Percentiles rank a stretch among this genome's conserved stretches.
Evolutionary conservation across 2,888 invertebrate genomes (phyloP).

Genomic region (Tuta absoluta): DNA sequence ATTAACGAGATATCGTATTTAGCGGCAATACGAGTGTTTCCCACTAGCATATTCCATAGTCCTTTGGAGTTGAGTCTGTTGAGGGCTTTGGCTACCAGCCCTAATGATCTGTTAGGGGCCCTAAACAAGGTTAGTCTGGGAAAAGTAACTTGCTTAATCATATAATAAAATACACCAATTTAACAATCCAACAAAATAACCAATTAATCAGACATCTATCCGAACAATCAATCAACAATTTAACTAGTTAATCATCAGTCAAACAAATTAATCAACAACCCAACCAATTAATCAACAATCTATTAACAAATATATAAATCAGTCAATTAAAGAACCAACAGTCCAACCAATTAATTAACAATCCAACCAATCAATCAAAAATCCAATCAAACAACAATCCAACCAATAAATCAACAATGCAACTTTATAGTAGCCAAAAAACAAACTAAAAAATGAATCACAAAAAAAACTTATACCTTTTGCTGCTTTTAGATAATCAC

Average conservation of each 20-base stretch:
- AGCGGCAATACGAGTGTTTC: constrained; percentile 67
- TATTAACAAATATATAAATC: no score
- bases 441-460: not conserved
- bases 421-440: no score
- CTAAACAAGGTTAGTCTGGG: constrained; percentile 36
- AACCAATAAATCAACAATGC: no score
- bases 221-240: not conserved
- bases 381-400: no score
- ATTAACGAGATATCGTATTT: no score
- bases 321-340: not conserved
- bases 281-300: not conserved
- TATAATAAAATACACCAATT: not conserved
- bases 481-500: no score
- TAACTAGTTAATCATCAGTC: no score
- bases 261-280: not conserved
- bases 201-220: not conserved
- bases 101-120: constrained; percentile 47
- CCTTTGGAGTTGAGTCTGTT: constrained; percentile 77
- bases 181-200: not conserved
- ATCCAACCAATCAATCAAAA: no score
- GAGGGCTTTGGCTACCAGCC: constrained; percentile 43
- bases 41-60: constrained; percentile 75
- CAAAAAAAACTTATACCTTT: no score
- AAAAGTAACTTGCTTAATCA: no score
- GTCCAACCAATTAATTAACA: no score